A percentile compares a stretch with the other conserved stretches of the same genome.
These are phyloP conservation scores for Lamprotornis superbus DNA, from an alignment of 2,113 vertebrate genomes.

Conservation along the genomic window DNA sequence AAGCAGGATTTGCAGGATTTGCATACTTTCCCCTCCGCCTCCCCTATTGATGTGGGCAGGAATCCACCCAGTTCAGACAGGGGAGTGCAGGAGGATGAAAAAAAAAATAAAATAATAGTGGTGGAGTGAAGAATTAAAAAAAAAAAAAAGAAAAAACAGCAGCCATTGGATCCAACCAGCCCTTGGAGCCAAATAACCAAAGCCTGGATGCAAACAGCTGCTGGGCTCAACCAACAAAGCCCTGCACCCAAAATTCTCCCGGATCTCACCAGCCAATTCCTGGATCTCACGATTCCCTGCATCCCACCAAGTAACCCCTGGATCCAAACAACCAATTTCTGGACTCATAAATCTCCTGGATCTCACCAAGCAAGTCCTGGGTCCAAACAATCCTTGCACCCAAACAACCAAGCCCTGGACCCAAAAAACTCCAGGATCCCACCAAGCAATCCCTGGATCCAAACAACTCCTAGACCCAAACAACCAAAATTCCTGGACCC, in stretches of 20 bases:
- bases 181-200: background rate
- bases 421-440: background rate
- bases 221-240: background rate
- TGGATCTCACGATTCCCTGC: background rate
- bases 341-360: rapidly evolving
- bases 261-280: background rate
- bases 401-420: too few species aligned
- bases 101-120: background rate
- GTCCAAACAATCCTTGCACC: background rate
- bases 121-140: background rate
- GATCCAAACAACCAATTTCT: background rate
- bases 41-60: background rate
- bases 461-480: background rate
- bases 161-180: background rate
- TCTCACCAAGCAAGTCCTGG: background rate
- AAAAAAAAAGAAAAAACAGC: background rate
- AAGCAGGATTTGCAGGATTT: background rate
- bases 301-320: background rate
- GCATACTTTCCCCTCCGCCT: background rate
- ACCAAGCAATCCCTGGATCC: too few species aligned
- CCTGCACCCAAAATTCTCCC: background rate
- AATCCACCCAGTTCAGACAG: background rate
- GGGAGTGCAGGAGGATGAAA: background rate
- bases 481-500: too few species aligned
- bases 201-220: background rate